Percentiles rank a stretch among this genome's conserved stretches.
Evolutionary conservation across 1,140 invertebrate genomes (phyloP).

Genomic region (Luehdorfia chinensis): DNA sequence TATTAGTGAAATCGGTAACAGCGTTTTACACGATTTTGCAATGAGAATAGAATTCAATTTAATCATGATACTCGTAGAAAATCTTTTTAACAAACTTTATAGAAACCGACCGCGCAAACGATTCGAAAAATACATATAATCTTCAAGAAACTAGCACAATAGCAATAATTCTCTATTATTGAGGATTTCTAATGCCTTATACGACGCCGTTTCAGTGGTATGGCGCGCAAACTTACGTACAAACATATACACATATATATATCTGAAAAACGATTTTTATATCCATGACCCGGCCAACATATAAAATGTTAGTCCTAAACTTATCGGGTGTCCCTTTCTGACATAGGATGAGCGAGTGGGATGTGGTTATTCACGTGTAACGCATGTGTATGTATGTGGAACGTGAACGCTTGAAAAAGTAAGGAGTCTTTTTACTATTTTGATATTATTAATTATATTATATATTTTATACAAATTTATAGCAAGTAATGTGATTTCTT

Average conservation of each 20-base stretch:
- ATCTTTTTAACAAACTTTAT: too few species aligned
- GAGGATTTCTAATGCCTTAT: constrained; percentile 60
- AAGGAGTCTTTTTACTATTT: too few species aligned
- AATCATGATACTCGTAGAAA: too few species aligned
- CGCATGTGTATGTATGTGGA: constrained; percentile 54
- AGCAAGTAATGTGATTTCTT: too few species aligned
- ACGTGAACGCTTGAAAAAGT: constrained; percentile 27
- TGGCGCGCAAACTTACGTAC: constrained; percentile 25
- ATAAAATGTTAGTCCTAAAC: constrained; percentile 75
- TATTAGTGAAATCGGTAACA: too few species aligned
- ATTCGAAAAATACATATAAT: constrained; percentile 21
- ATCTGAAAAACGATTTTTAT: constrained; percentile 73
- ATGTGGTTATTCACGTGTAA: constrained; percentile 47
- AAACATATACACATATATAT: constrained; percentile 34
- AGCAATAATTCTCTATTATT: constrained; percentile 65
- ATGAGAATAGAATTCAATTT: too few species aligned
- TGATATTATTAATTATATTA: too few species aligned
- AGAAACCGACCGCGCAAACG: too few species aligned
- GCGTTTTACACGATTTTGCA: too few species aligned
- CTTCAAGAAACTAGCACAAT: constrained; percentile 35
- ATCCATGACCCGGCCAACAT: constrained; percentile 75
- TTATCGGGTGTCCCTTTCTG: constrained; percentile 42
- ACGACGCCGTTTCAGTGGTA: constrained; percentile 34
- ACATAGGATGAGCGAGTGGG: constrained; percentile 39
- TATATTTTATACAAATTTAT: too few species aligned